Evolutionary conservation across 2,888 invertebrate species (phyloP), one percentile per base, ranked within the genome.

Genomic region (Iselma pallidipennis): DNA sequence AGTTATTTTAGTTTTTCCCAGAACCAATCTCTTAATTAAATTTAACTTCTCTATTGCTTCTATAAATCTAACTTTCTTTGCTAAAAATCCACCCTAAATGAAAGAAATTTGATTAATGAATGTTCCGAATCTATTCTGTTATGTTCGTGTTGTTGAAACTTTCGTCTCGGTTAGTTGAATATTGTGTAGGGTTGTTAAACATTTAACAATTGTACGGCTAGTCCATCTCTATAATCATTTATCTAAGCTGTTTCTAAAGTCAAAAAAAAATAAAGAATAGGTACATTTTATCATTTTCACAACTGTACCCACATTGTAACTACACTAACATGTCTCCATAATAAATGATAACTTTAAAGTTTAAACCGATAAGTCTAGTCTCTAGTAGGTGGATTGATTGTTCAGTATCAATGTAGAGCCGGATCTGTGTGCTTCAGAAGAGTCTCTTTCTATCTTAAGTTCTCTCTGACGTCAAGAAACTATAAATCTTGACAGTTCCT

Each of bases 401-500:
- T 42, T 21, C n/a, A 7, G 14, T 7, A 29, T 29, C 14, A 7
- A 6, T 37, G 37, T 14, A 19, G 4, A 21, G 42, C 4, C 16
- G 14, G 10, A 33, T 33, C 0, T 33, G 14, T 14, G 7, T 37
- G 16, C 7, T 19, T 42, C 9, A 42, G 42, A 21, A 21, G 16
- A 16, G 10, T 42, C 42, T 42, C 9, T 10, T 19, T 16, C 14
- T 10, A 2, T 29, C 4, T 31, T 31, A 31, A 14, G 12, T 26
- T 14, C 42, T 37, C 42, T n/a, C 21, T 49, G 49, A 49, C 16
- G 4, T 51, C 29, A 51, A 51, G 51, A 23, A 51, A 51, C 21
- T 31, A 51, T n/a, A 49, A 23, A 49, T 7, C 49, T 25, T 49
- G 49, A 51, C 50, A 19, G 21, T 21, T 42, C n/a, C 42, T n/a